A percentile compares a stretch with the other conserved stretches of the same genome.
These are phyloP conservation scores for Acanthaster planci DNA, from an alignment of 35 echinoderm and acorn worm species.

Conservation along the genomic window DNA sequence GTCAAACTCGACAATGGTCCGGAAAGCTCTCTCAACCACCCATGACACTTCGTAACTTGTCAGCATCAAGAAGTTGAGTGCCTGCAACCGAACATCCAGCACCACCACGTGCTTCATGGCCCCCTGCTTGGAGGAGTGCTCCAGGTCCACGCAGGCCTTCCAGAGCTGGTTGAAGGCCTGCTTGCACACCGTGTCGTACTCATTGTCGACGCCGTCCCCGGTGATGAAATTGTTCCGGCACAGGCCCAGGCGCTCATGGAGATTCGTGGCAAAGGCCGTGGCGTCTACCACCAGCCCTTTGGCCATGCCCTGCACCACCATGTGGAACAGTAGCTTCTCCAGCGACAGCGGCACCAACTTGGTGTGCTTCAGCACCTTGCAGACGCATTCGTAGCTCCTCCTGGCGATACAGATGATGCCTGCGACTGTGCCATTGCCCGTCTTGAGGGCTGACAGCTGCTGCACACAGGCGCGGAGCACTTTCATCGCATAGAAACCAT, in stretches of 20 bases:
- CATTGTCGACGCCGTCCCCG: constrained; percentile 59
- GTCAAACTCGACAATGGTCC: constrained; percentile 69
- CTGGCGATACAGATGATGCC: constrained; percentile 56
- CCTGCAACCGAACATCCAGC: constrained; percentile 52
- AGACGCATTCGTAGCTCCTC: constrained; percentile 56
- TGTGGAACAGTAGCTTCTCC: constrained; percentile 89
- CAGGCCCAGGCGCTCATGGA: constrained; percentile 44
- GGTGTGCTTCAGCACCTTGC: constrained; percentile 47
- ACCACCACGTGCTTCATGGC: constrained; percentile 49
- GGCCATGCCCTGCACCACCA: constrained; percentile 61
- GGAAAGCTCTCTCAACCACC: constrained; percentile 69
- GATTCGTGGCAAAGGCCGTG: constrained; percentile 52
- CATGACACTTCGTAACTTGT: constrained; percentile 57
- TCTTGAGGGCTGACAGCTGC: constrained; percentile 44
- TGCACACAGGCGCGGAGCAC: constrained; percentile 76
- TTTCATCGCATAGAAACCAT: constrained; percentile 77
- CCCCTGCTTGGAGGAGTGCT: constrained; percentile 61
- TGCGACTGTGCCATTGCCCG: not conserved
- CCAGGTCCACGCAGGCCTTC: constrained; percentile 72
- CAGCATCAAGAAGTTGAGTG: constrained; percentile 66
- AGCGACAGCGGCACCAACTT: constrained; percentile 55
- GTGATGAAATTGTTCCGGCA: constrained; percentile 26
- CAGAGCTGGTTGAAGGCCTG: constrained; percentile 84
- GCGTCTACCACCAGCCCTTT: constrained; percentile 63
- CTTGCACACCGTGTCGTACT: constrained; percentile 80